A percentile compares a stretch with the other conserved stretches of the same genome.
phyloP scores from a whole-genome alignment of 2,113 vertebrate species.

The Centropus unirufus region DNA sequence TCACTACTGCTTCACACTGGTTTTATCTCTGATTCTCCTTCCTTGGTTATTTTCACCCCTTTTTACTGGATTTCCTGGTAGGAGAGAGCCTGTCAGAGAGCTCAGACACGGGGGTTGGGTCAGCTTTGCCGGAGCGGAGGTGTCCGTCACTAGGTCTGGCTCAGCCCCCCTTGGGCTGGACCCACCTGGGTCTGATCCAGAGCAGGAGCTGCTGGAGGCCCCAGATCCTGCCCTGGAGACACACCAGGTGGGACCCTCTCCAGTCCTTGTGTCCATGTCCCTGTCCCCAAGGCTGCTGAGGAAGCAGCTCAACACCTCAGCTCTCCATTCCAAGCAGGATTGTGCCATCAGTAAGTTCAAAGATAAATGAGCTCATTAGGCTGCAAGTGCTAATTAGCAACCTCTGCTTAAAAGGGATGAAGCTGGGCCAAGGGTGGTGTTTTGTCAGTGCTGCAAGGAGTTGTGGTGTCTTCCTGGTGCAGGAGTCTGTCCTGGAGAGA shows the following conservation, averaged over 20 bases:
- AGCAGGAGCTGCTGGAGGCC: neutral
- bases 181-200: neutral
- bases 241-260: neutral
- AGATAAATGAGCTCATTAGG: neutral
- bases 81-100: neutral
- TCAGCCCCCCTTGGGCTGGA: neutral
- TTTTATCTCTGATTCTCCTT: neutral
- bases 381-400: neutral
- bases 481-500: neutral
- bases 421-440: fast-evolving
- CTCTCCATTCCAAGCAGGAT: neutral
- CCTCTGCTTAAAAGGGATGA: neutral
- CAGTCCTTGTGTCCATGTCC: neutral
- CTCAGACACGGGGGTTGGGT: neutral
- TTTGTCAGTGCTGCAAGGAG: neutral
- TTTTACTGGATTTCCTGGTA: neutral
- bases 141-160: neutral
- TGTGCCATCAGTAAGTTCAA: neutral
- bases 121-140: fast-evolving
- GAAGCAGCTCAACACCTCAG: neutral
- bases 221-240: neutral
- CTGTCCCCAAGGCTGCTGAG: neutral
- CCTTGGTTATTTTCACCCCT: neutral
- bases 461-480: neutral
- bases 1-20: fast-evolving